Conservation (phyloP, 1,140 invertebrate genomes). For the Drosophila bifasciata region DNA sequence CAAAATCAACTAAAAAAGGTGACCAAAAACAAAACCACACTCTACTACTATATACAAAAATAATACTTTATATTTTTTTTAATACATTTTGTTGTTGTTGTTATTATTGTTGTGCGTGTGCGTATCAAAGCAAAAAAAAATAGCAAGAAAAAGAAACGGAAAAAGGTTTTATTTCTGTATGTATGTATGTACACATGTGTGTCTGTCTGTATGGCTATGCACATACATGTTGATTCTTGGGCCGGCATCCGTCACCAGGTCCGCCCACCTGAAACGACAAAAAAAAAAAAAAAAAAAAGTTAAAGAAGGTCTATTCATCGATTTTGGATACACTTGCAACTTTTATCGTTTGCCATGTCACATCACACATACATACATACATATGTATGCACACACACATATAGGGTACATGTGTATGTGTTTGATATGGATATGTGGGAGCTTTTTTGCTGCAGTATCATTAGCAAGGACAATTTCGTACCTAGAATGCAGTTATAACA, state of each 20-base stretch:
- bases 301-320: conserved; percentile 7
- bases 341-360: no score
- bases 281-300: no score
- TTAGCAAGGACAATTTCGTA: no score
- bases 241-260: conserved; percentile 54
- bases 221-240: conserved; percentile 34
- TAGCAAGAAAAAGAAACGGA: conserved; percentile 21
- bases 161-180: conserved; percentile 28
- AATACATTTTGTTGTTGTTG: conserved; percentile 14
- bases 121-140: conserved; percentile 43
- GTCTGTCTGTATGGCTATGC: conserved; percentile 23
- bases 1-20: conserved; percentile 41
- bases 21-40: conserved; percentile 47
- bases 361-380: no score
- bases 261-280: conserved; percentile 59
- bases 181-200: conserved; percentile 34
- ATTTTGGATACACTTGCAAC: no score
- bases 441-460: no score
- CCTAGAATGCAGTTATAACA: no score
- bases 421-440: no score
- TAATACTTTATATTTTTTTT: no score
- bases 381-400: no score
- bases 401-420: conserved; percentile 37
- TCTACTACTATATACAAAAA: conserved; percentile 9
- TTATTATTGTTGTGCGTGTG: conserved; percentile 57